Evolutionary conservation across 2,797 vertebrate genomes (phyloP), one percentile per base, ranked within the genome.

Genomic region (Aeoliscus strigatus): DNA sequence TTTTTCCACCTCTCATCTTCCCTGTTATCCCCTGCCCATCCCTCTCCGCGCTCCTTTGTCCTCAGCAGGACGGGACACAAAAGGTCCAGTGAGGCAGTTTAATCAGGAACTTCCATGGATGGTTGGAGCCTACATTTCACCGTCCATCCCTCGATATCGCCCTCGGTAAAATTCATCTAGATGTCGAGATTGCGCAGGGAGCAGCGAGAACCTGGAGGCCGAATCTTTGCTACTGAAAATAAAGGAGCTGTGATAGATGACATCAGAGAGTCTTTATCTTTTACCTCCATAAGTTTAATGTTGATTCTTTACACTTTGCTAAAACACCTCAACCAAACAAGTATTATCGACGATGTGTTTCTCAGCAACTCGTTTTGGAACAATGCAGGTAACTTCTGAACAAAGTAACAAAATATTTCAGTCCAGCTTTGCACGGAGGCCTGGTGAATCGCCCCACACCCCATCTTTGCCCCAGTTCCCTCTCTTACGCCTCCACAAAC

Each of bases 71-170:
- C 65, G 80, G 78, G 73, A 82, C 75, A 89, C 87, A 88, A 90
- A 89, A 84, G 80, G 78, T 80, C 84, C 86, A 88, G 81, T 86
- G 86, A 87, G 87, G 87, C 87, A 84, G 82, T 85, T 64, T 89
- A 88, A 90, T 90, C 83, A 82, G 87, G 81, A 83, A 81, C 86
- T 82, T 81, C 82, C 83, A 88, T 84, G 85, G 86, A 82, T 86
- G 86, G 83, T 80, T 88, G 82, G 79, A 85, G 79, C 76, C 73
- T 49, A 67, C 79, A 75, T 84, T 85, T 84, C 81, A 58, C 76
- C 60, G 51, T 72, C 79, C 79, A 75, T 79, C 86, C 81, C 82
- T 79, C 74, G 62, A 78, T 81, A 70, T 82, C 77, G 82, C 75
- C 71, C 68, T 73, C 57, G 53, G 70, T 56, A 66, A 78, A 83